A percentile compares a stretch with the other conserved stretches of the same genome.
Conservation (phyloP, 1,140 invertebrate species). For the Bombus pyrosoma region DNA sequence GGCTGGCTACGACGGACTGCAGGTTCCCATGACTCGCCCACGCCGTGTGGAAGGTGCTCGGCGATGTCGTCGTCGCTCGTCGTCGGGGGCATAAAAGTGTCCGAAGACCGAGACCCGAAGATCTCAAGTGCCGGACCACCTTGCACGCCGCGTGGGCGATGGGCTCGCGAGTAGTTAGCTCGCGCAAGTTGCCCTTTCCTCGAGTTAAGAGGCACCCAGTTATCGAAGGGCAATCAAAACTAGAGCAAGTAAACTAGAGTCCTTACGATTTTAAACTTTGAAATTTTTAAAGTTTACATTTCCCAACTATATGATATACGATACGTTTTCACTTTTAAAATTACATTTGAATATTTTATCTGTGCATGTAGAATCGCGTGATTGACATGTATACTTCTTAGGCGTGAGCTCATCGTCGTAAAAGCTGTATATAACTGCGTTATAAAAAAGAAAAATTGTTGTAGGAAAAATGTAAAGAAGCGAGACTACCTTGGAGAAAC, state of each 20-base stretch:
- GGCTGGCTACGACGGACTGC: conserved; percentile 49
- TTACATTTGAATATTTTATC: too few relatives aligned
- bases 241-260: neutral
- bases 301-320: too few relatives aligned
- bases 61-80: conserved; percentile 77
- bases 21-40: conserved; percentile 78
- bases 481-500: too few relatives aligned
- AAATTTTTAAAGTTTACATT: too few relatives aligned
- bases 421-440: too few relatives aligned
- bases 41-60: conserved; percentile 75
- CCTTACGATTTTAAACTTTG: too few relatives aligned
- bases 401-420: too few relatives aligned
- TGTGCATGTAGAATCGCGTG: too few relatives aligned
- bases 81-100: conserved; percentile 80
- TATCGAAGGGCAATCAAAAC: neutral
- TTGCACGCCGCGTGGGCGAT: conserved; percentile 76
- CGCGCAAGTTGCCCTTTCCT: conserved; percentile 68
- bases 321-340: too few relatives aligned
- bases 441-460: too few relatives aligned
- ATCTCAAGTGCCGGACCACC: conserved; percentile 77
- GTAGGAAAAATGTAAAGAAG: too few relatives aligned
- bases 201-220: neutral
- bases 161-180: conserved; percentile 64
- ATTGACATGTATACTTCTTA: too few relatives aligned
- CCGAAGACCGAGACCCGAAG: conserved; percentile 72